Percentiles rank a stretch among this genome's conserved stretches.
Conservation (phyloP, 1,140 invertebrate genomes). For the Choristoneura fumiferana region DNA sequence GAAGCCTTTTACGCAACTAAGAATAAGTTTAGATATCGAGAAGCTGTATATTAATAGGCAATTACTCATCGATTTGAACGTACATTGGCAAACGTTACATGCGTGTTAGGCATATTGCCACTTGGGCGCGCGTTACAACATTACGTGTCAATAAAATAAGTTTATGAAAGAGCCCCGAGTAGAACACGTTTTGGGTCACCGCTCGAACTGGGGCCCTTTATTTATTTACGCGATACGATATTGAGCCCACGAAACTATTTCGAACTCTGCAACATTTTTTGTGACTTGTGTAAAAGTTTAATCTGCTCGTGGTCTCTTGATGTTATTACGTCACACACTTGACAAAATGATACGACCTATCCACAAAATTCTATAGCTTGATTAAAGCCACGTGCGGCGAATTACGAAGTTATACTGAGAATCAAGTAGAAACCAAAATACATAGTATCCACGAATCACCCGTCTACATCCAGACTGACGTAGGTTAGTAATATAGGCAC, state of each 20-base stretch:
- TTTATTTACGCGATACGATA: constrained; percentile 10
- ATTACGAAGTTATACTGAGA: not conserved
- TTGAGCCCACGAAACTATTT: constrained; percentile 1
- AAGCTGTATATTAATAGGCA: constrained; percentile 22
- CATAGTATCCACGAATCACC: not conserved
- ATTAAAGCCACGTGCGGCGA: not conserved
- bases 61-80: constrained; percentile 26
- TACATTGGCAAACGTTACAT: not conserved
- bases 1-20: too few species aligned
- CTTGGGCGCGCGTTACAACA: constrained; percentile 32
- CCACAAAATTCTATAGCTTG: not conserved
- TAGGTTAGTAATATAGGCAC: not conserved
- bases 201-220: constrained; percentile 3
- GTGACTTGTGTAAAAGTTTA: not conserved
- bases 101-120: constrained; percentile 28
- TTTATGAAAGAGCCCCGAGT: constrained; percentile 32
- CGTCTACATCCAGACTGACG: not conserved
- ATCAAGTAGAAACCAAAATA: not conserved
- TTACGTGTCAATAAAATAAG: constrained; percentile 35
- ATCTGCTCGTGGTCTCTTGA: too few species aligned
- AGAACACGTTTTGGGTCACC: constrained; percentile 22
- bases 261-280: not conserved
- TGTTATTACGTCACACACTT: not conserved
- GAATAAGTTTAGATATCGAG: not conserved
- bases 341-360: not conserved